These are phyloP conservation scores for Nansenia antarctica DNA, from an alignment of 2,113 vertebrate species.

Conservation along the genomic window DNA sequence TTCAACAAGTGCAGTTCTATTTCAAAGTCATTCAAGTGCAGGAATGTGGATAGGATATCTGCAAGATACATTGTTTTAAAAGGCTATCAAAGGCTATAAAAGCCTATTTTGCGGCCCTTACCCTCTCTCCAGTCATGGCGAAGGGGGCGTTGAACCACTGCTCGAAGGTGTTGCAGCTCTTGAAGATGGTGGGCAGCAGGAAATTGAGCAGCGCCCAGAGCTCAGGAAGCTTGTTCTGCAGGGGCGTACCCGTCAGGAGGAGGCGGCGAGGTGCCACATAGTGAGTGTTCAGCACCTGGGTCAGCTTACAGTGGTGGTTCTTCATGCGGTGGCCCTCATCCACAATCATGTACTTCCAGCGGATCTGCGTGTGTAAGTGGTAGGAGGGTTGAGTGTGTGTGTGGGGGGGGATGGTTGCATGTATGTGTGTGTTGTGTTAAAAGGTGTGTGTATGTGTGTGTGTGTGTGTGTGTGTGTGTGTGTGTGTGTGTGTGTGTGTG, in stretches of 20 bases:
- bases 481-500: too few relatives aligned
- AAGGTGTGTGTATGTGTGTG: too few relatives aligned
- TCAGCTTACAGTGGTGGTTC: slow-evolving; percentile 98
- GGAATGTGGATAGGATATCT: too few relatives aligned
- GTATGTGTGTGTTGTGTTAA: background rate
- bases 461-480: too few relatives aligned
- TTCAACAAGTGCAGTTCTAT: too few relatives aligned
- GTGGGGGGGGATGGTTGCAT: background rate
- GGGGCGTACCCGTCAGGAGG: slow-evolving; percentile 90
- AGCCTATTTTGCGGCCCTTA: too few relatives aligned
- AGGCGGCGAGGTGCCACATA: slow-evolving; percentile 94
- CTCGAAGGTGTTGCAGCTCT: slow-evolving; percentile 98
- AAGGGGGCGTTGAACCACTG: slow-evolving; percentile 99
- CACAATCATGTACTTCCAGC: slow-evolving; percentile 99
- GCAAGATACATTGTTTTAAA: too few relatives aligned
- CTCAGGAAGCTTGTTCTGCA: slow-evolving; percentile 97
- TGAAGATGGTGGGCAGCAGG: slow-evolving; percentile 96
- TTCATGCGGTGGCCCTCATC: slow-evolving; percentile 99
- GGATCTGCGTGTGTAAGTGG: slow-evolving; percentile 86
- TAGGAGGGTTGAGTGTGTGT: background rate
- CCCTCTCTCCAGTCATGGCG: slow-evolving; percentile 98
- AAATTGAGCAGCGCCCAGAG: slow-evolving; percentile 98
- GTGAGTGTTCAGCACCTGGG: slow-evolving; percentile 96
- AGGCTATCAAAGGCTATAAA: too few relatives aligned
- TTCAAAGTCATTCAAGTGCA: too few relatives aligned